Evolutionary conservation across 2,113 vertebrate genomes (phyloP), one percentile per base, ranked within the genome.

Genomic region (Hypomesus transpacificus): DNA sequence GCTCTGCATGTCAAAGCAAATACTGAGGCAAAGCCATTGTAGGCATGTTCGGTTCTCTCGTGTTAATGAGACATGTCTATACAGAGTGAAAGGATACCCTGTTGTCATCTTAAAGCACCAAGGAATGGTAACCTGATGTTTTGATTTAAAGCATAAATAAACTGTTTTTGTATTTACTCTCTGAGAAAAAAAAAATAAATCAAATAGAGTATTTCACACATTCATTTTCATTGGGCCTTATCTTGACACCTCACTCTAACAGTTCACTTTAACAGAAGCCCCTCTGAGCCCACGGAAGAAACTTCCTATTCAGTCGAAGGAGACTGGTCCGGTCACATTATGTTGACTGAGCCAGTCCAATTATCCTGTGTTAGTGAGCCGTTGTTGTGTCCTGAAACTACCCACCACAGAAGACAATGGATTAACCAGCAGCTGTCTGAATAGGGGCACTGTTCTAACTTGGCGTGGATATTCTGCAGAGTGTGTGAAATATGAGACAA

Each of bases 401-500:
- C 54, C 74, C 16, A 1, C 1, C 69, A n/a, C 18, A 34, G 61
- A 74, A 64, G 66, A 72, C 68, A 76, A 60, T 21, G 70, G 75
- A 66, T 74, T 78, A 68, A 69, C 52, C 68, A 74, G 70, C 74
- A 73, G 74, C 53, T 65, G 20, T 53, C 52, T 8, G 17, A 89
- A 87, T 75, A 69, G 81, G 75, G 54, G 66, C 58, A 72, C 76
- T 74, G 82, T 73, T 84, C 84, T 76, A 75, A 77, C 69, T 64
- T 67, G 73, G 80, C 61, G 21, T 70, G 72, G 72, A 56, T 52
- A 0, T 74, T 80, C 69, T 80, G 61, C 75, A 50, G 74, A 80
- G 68, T 66, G 74, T 82, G 82, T 86, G 61, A 70, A 76, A 56
- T 77, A 85, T 75, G 79, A 87, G 75, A 87, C 80, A 81, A 87